Evolutionary conservation across 2,888 invertebrate species (phyloP), one percentile per base, ranked within the genome.

Genomic region (Lithosia quadra): DNA sequence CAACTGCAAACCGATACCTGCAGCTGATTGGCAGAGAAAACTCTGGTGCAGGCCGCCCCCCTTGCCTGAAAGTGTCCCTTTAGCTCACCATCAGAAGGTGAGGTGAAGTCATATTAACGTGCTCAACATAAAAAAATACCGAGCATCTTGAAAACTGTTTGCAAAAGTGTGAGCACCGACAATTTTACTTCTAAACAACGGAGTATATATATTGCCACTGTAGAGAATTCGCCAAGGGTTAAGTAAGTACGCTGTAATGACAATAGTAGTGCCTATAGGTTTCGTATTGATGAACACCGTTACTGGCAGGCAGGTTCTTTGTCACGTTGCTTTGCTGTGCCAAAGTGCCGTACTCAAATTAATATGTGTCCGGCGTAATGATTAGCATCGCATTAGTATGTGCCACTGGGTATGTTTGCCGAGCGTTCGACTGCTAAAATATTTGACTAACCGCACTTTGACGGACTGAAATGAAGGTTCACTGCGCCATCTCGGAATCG

Each of bases 331-430:
- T 67, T 65, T 77, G 86, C 84, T 80, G 82, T 86, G 85, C 86
- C 83, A 87, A 90, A 91, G 88, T 91, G 89, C 91, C 92, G 90
- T 91, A 89, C 86, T 87, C 80, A 90, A 92, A 92, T 93, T 91
- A 92, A 92, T 93, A 93, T 93, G 92, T 91, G 90, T 87, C 88
- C 84, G 83, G 88, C 91, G 91, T 91, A 90, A 88, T 90, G 84
- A 91, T 92, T 92, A 92, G 91, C 93, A 92, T 92, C 86, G 74
- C 92, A 93, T 93, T 93, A 91, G 91, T 92, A 92, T 92, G 92
- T 90, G 84, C 85, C 86, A 84, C 87, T 85, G 85, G 86, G 81
- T 84, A 81, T 90, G 89, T 91, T 92, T 90, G 89, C 86, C 84
- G 80, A 88, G 86, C 88, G 88, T 88, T 91, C 81, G 79, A 81